Evolutionary conservation across 2,888 invertebrate species (phyloP).

Genomic region (Formica aserva): DNA sequence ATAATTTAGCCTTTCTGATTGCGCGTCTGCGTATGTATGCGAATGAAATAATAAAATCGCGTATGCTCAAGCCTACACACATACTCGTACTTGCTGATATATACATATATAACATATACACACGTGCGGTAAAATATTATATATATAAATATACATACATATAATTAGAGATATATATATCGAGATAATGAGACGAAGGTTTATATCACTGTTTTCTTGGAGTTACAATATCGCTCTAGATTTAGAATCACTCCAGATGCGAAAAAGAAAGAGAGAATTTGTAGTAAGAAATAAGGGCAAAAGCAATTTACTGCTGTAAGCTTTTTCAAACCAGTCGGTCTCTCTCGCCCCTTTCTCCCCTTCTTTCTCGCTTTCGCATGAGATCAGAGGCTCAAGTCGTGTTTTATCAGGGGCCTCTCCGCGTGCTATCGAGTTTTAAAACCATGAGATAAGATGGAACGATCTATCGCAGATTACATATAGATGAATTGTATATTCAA

Average conservation of each 20-base stretch:
- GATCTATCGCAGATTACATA: background rate
- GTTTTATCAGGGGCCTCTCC: background rate
- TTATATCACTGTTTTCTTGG: conserved; percentile 24
- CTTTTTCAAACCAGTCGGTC: background rate
- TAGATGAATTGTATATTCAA: conserved; percentile 43
- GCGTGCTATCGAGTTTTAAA: background rate
- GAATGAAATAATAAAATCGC: conserved; percentile 54
- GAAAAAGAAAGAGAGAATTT: conserved; percentile 24
- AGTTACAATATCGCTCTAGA: conserved; percentile 17
- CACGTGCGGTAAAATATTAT: conserved; percentile 20
- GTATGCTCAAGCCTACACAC: conserved; percentile 66
- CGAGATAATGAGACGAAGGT: conserved; percentile 10
- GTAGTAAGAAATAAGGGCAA: background rate
- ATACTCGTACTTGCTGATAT: conserved; percentile 56
- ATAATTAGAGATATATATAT: background rate
- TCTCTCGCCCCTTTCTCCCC: background rate
- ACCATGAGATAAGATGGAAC: conserved; percentile 2
- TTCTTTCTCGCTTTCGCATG: conserved; percentile 12
- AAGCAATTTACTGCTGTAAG: background rate
- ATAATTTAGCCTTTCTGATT: conserved; percentile 47
- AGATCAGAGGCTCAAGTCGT: background rate
- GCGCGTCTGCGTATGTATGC: conserved; percentile 59
- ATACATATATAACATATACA: background rate
- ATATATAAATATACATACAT: conserved; percentile 20
- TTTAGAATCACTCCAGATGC: background rate